Conservation (phyloP, 2,113 vertebrate species). For the Saimiri boliviensis region DNA sequence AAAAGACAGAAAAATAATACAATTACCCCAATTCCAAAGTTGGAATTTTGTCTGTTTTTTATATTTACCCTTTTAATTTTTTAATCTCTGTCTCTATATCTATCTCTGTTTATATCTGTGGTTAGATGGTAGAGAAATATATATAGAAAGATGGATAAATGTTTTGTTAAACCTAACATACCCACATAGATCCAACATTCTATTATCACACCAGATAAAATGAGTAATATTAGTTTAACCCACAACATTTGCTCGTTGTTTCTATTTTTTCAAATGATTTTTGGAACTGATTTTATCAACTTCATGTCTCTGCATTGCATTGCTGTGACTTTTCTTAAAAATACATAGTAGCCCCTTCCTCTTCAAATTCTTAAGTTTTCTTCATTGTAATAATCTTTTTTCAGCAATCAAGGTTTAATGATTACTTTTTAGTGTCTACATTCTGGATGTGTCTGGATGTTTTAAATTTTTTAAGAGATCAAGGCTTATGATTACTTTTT, state of each 20-base stretch:
- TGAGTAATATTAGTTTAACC: background rate
- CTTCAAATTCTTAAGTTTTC: background rate
- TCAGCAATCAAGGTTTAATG: background rate
- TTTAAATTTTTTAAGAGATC: background rate
- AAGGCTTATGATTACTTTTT: too few species aligned
- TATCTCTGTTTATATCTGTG: background rate
- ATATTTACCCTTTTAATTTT: background rate
- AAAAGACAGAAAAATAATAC: background rate
- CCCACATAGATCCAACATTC: accelerated
- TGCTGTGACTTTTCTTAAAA: accelerated
- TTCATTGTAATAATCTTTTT: background rate
- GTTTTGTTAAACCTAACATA: background rate
- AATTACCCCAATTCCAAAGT: background rate
- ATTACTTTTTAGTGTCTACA: too few species aligned
- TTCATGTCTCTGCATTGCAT: accelerated
- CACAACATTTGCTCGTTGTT: background rate
- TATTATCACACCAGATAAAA: background rate
- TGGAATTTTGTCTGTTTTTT: background rate
- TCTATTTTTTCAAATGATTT: background rate
- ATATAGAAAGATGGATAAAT: background rate
- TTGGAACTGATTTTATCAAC: background rate
- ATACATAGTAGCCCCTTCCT: background rate
- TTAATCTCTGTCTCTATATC: background rate
- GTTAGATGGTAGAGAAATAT: background rate
- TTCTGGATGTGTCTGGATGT: too few species aligned